A percentile compares a stretch with the other conserved stretches of the same genome.
phyloP scores from a whole-genome alignment of 2,113 vertebrate genomes.

The Sakesphorus luctuosus region DNA sequence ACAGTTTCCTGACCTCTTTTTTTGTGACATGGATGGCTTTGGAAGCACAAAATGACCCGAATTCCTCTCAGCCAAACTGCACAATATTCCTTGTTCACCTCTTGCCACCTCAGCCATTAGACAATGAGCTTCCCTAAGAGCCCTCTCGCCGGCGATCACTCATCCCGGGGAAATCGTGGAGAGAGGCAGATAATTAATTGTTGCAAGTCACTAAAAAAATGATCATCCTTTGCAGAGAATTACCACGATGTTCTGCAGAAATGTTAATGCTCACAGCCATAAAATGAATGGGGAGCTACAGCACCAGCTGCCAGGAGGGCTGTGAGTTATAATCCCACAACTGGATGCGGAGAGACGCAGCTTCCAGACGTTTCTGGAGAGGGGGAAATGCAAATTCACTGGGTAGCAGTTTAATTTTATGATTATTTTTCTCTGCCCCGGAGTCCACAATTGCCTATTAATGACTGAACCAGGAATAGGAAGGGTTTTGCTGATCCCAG shows the following conservation, averaged over 20 bases:
- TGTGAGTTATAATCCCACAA: conserved; percentile 49
- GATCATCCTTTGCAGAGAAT: conserved; percentile 71
- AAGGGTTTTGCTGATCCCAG: neutral
- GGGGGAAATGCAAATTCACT: conserved; percentile 36
- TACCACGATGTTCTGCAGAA: conserved; percentile 69
- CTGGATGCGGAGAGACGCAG: neutral
- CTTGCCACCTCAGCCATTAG: neutral
- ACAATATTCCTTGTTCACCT: neutral
- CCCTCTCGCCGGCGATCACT: conserved; percentile 24
- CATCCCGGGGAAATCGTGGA: conserved; percentile 40
- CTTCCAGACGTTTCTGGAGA: conserved; percentile 23
- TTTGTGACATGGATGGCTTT: neutral
- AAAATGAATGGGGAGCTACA: conserved; percentile 65
- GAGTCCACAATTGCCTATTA: neutral
- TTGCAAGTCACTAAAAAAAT: conserved; percentile 74
- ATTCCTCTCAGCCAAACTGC: neutral
- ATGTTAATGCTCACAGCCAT: conserved; percentile 67
- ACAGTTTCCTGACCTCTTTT: rapidly evolving
- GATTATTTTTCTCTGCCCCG: conserved; percentile 18
- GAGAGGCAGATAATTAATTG: conserved; percentile 68
- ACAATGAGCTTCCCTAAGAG: neutral
- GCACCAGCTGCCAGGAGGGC: conserved; percentile 44
- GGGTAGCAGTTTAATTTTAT: conserved; percentile 22
- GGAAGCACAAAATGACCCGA: neutral
- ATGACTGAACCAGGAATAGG: neutral